Evolutionary conservation across 2,113 vertebrate genomes (phyloP), one percentile per base, ranked within the genome.

Genomic region (Dasyprocta punctata): DNA sequence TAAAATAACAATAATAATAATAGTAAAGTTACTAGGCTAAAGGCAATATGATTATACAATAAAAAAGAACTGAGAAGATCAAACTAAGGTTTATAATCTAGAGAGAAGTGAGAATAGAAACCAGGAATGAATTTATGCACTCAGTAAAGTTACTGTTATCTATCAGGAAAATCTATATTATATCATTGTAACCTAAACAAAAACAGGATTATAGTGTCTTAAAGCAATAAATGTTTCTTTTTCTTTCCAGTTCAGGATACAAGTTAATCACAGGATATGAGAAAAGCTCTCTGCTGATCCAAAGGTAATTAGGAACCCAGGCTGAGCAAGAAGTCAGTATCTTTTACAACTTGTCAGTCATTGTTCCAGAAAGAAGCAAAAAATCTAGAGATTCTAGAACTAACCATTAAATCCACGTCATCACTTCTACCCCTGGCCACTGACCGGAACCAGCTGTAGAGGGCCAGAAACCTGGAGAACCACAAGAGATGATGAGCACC

Each of bases 231-330:
- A 67, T 54, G 9, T 58, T 92, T 84, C 38, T 54, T 5, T 92
- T 94, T 73, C 47, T 67, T 86, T 96, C 73, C 78, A 47, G 28
- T 78, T 94, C 24, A 60, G 4, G 41, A 41, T 61, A 47, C 2
- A 60, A 69, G 38, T 52, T 38, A 16, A 89, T 63, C 78, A 86
- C 65, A 65, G 52, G 30, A 61, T 49, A 3, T 47, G 36, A 78
- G 30, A 69, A 92, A 83, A 90, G 49, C 61, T 95, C 75, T 73
- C 88, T 81, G 41, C 33, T 94, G 75, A 60, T 87, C 61, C 61
- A 86, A 47, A 86, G 38, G 38, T 75, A n/a, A 12, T 92, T 65
- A 56, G 5, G 58, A 47, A 65, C 38, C 4, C 54, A 97, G 19
- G n/a, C 49, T 83, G 24, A 95, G 89, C 36, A 61, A 90, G 67